Percentiles rank a stretch among this genome's conserved stretches.
These are phyloP conservation scores for Falco cherrug DNA, from an alignment of 2,797 vertebrate species.

Conservation along the genomic window DNA sequence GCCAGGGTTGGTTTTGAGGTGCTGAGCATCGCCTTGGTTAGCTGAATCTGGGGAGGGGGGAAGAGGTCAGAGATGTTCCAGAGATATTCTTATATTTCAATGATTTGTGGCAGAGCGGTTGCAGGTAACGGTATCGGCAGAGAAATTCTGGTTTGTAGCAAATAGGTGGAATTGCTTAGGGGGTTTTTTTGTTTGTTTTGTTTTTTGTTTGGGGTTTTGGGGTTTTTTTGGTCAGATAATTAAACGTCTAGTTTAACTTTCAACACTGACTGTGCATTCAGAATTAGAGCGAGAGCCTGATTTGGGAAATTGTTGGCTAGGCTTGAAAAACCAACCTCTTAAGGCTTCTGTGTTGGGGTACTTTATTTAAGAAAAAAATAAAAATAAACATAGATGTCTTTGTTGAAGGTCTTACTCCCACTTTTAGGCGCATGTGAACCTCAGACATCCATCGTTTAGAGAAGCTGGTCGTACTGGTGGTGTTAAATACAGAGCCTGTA, in stretches of 20 bases:
- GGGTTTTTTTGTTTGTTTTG: no score
- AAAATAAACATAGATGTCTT: background rate
- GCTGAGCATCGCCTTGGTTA: accelerated
- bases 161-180: background rate
- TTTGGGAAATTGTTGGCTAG: background rate
- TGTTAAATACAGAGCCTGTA: background rate
- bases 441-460: background rate
- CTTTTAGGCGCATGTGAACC: background rate
- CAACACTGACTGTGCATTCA: accelerated
- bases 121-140: background rate
- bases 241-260: background rate
- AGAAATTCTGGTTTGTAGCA: background rate
- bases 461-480: background rate
- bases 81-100: accelerated
- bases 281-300: background rate
- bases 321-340: background rate
- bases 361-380: background rate
- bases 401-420: background rate
- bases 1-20: background rate
- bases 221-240: background rate
- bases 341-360: background rate
- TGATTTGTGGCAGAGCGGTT: background rate
- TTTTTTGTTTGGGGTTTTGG: no score
- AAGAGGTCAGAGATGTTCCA: background rate
- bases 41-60: accelerated